A percentile compares a stretch with the other conserved stretches of the same genome.
Conservation (phyloP, 2,113 vertebrate genomes). For the Gymnorhina tibicen region DNA sequence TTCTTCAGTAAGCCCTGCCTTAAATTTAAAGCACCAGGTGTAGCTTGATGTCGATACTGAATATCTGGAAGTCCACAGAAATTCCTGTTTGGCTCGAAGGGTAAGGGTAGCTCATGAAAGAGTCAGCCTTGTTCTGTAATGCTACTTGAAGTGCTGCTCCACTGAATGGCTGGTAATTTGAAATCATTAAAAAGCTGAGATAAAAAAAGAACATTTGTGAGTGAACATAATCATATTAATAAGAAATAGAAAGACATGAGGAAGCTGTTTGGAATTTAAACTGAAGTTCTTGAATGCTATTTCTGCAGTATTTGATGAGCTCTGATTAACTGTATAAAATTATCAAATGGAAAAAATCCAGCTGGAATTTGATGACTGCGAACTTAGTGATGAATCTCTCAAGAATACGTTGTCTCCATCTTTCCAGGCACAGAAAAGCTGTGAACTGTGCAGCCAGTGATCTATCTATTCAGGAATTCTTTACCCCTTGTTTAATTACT, state of each 20-base stretch:
- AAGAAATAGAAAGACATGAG: conserved; percentile 18
- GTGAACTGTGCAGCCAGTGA: neutral
- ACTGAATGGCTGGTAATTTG: neutral
- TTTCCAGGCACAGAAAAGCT: neutral
- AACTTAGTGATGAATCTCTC: neutral
- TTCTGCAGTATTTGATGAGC: conserved; percentile 35
- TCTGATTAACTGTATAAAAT: conserved; percentile 51
- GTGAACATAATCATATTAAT: neutral
- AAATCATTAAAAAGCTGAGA: neutral
- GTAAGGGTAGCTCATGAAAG: neutral
- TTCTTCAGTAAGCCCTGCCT: neutral
- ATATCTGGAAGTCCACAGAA: neutral
- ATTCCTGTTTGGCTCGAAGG: neutral
- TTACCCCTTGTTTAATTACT: neutral
- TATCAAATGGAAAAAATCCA: conserved; percentile 35
- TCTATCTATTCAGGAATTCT: neutral
- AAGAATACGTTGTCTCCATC: neutral
- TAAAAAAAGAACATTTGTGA: conserved; percentile 32
- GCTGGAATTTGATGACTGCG: neutral
- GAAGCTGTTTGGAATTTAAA: conserved; percentile 40
- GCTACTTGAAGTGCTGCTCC: neutral
- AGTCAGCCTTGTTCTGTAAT: neutral
- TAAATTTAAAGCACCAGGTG: neutral
- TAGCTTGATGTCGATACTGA: neutral
- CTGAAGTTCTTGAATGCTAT: neutral